Conservation (phyloP, 2,113 vertebrate species). For the Thryonomys swinderianus region DNA sequence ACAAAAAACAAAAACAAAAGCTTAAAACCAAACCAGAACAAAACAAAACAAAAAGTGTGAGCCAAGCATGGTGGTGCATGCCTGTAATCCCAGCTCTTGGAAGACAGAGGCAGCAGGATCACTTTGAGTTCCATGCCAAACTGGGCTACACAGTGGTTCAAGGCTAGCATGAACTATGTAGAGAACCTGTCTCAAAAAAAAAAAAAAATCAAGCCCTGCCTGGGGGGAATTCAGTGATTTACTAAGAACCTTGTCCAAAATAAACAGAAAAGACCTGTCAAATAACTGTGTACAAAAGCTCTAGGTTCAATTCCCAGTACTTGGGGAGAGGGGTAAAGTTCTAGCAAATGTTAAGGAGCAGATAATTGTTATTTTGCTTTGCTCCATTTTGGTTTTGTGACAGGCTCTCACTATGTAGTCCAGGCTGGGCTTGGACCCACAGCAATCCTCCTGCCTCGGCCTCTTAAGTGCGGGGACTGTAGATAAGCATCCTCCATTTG, state of each 20-base stretch:
- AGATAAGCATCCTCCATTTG: neutral
- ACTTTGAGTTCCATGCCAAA: neutral
- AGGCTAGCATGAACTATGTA: neutral
- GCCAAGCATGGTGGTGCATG: neutral
- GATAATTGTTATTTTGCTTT: neutral
- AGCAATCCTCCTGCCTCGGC: neutral
- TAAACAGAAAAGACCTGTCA: neutral
- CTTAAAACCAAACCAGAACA: too few species aligned
- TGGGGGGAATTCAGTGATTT: neutral
- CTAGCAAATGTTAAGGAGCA: conserved; percentile 12
- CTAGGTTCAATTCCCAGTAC: neutral
- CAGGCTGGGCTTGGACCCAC: neutral
- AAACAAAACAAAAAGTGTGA: neutral
- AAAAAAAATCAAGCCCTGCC: neutral
- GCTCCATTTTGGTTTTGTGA: neutral
- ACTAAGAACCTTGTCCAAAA: neutral
- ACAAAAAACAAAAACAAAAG: neutral
- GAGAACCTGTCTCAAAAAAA: neutral
- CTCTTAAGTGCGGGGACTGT: neutral
- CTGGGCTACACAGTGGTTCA: neutral
- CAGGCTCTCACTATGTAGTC: neutral
- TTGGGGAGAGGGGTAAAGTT: too few species aligned
- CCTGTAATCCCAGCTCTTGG: neutral
- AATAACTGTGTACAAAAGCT: neutral
- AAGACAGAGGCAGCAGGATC: neutral